Conservation (phyloP, 92 coral and sea anemone species). For the Bergia sp. region DNA sequence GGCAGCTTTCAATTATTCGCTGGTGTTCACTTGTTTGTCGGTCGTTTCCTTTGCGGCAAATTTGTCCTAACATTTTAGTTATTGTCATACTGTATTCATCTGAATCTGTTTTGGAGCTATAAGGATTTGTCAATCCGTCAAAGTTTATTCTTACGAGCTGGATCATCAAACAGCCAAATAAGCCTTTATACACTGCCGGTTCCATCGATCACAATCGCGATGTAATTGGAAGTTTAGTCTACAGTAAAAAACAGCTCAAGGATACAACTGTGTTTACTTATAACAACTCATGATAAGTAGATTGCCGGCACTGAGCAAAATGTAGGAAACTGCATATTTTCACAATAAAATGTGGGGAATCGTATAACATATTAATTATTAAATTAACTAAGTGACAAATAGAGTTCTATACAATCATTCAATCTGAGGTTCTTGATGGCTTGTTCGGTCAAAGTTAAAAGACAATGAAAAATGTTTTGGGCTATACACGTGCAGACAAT, state of each 20-base stretch:
- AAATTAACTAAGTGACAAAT: background rate
- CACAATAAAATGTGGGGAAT: background rate
- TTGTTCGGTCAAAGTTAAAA: background rate
- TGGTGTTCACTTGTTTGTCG: constrained; percentile 35
- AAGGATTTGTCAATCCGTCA: background rate
- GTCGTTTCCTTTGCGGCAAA: constrained; percentile 43
- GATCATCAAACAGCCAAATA: background rate
- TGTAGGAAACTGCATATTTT: background rate
- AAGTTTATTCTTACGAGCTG: background rate
- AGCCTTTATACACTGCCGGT: background rate
- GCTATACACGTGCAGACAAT: constrained; percentile 14
- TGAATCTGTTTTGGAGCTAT: background rate
- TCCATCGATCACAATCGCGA: background rate
- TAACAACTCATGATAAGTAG: too few species aligned
- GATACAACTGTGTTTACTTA: background rate
- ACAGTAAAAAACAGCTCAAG: background rate
- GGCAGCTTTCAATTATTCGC: constrained; percentile 46
- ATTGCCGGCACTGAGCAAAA: background rate
- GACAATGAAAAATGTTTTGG: constrained; percentile 28
- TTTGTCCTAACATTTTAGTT: background rate
- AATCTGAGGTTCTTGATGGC: constrained; percentile 4
- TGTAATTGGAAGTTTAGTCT: constrained; percentile 22
- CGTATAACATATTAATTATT: background rate
- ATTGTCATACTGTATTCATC: background rate
- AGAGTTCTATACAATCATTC: background rate